Evolutionary conservation across 2,797 vertebrate species (phyloP).

Genomic region (Xiphophorus birchmanni): DNA sequence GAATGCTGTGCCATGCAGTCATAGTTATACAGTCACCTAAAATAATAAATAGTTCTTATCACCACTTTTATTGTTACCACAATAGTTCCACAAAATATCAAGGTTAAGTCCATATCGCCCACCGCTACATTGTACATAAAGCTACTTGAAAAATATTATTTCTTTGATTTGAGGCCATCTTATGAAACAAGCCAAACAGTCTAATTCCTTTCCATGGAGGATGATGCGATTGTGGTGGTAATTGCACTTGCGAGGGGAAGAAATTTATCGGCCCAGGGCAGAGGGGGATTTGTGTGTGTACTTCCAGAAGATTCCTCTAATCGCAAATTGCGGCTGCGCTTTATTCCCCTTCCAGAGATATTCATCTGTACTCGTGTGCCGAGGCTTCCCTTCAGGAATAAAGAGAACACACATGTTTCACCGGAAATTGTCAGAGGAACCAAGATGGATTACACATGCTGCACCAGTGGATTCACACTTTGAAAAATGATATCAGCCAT

Average conservation of each 20-base stretch:
- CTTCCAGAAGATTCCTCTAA: slow-evolving; percentile 81
- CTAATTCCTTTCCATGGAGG: slow-evolving; percentile 62
- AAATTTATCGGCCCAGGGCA: slow-evolving; percentile 67
- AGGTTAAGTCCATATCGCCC: no score
- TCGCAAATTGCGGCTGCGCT: slow-evolving; percentile 82
- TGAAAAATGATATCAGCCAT: slow-evolving; percentile 84
- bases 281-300: slow-evolving; percentile 73
- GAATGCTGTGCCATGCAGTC: no score
- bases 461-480: slow-evolving; percentile 80
- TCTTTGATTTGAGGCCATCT: slow-evolving; percentile 56
- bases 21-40: no score
- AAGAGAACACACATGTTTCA: slow-evolving; percentile 79
- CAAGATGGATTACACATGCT: slow-evolving; percentile 85
- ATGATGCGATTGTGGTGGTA: slow-evolving; percentile 66
- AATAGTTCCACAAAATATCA: no score
- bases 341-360: slow-evolving; percentile 79
- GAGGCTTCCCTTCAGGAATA: slow-evolving; percentile 82
- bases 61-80: no score
- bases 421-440: slow-evolving; percentile 80
- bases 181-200: slow-evolving; percentile 68
- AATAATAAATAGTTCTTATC: no score
- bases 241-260: slow-evolving; percentile 65
- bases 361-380: slow-evolving; percentile 79
- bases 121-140: background rate
- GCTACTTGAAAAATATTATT: slow-evolving; percentile 16